These are phyloP conservation scores for Drosophila multiciliata DNA, from an alignment of 2,888 invertebrate species.

Conservation along the genomic window DNA sequence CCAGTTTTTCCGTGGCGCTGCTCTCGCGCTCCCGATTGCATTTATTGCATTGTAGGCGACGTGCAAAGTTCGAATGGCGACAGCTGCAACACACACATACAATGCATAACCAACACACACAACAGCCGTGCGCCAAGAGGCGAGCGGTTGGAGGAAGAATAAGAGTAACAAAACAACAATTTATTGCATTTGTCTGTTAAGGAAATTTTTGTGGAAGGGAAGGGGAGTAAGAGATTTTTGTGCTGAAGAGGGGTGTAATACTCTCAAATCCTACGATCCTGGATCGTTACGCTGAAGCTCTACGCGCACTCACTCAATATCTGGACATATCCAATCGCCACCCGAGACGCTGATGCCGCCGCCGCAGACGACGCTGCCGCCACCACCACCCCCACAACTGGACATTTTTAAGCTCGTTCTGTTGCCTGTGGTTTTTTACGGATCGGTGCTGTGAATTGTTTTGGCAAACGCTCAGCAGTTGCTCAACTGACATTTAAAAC, in stretches of 20 bases:
- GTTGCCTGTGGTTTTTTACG: conserved; percentile 6
- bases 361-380: conserved; percentile 36
- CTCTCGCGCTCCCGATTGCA: conserved; percentile 86
- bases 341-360: conserved; percentile 60
- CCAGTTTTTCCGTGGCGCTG: conserved; percentile 62
- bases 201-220: conserved; percentile 1
- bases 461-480: conserved; percentile 5
- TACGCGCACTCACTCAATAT: conserved; percentile 84
- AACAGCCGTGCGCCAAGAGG: conserved; percentile 38
- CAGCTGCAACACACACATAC: conserved; percentile 86
- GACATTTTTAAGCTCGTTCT: conserved; percentile 52
- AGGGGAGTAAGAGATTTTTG: conserved; percentile 13
- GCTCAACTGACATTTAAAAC: conserved; percentile 48
- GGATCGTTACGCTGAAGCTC: conserved; percentile 49
- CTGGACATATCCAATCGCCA: conserved; percentile 77
- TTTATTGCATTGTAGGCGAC: conserved; percentile 95
- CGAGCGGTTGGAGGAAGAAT: conserved; percentile 50
- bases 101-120: conserved; percentile 38
- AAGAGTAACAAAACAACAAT: conserved; percentile 58
- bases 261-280: conserved; percentile 32
- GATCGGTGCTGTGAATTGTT: conserved; percentile 27
- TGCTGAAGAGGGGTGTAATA: conserved; percentile 16
- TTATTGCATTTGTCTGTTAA: conserved; percentile 49
- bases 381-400: conserved; percentile 53
- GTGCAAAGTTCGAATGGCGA: conserved; percentile 97